Base-by-base conservation (phyloP, 2,113 vertebrate species). In the Atlantisia rogersi region DNA sequence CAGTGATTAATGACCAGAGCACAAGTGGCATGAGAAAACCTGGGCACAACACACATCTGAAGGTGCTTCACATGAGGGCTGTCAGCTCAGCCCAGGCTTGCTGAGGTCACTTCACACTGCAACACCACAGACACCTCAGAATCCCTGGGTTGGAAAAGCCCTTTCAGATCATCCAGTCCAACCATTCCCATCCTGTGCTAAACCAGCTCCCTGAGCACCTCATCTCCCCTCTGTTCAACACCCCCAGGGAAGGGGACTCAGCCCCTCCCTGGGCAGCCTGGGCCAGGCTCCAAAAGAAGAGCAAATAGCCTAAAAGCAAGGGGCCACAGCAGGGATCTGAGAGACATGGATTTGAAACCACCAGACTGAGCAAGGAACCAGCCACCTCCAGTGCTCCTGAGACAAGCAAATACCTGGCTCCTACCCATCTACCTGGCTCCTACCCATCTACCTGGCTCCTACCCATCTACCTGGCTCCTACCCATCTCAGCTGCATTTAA, bases 241-340 rank as follows among this genome's bases (percentile, higher is more conserved):
- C 42, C 42, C 42, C 42, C 42, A 44, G 42, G 42, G 42, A 44
- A 44, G 42, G 42, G 42, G 42, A 44, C 15, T 44, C 42, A 44
- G 42, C 42, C 42, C 42, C 42, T 44, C 42, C 42, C 42, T 44
- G 42, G 42, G 42, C 42, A 44, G 42, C 42, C 42, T 44, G 42
- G 15, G 15, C 42, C 42, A 44, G 42, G 42, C 42, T 16, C 42
- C 42, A 16, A 44, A 44, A 44, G 42, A 76, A 48, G 15, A 69
- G 55, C 26, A 74, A 73, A 50, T 0, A 29, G 40, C 58, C 90
- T 67, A 32, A 35, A 82, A 88, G 39, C 48, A 73, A 62, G 0
- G 3, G 44, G 39, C 48, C 3, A 26, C 62, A 0, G 0, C 42
- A n/a, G 50, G 28, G 14, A 60, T 40, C 18, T 0, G 0, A 2